phyloP scores from a whole-genome alignment of 2,113 vertebrate genomes.

The Ictidomys tridecemlineatus region DNA sequence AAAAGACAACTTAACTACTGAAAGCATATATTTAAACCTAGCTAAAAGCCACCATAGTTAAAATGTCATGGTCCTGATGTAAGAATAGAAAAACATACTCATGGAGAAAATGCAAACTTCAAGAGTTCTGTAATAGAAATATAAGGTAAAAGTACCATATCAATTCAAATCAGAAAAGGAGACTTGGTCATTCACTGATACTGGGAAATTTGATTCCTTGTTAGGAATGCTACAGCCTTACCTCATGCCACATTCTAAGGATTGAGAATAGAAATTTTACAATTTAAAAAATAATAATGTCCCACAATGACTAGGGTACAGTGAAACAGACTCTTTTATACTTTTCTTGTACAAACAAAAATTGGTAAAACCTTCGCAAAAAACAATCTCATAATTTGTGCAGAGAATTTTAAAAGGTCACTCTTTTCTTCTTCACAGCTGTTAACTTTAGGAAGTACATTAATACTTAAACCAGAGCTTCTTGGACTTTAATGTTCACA shows the following conservation, averaged over 20 bases:
- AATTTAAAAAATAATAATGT: not conserved
- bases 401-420: not conserved
- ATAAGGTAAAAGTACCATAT: not conserved
- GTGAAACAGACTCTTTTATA: not conserved
- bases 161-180: not conserved
- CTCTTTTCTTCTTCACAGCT: not conserved
- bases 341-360: not conserved
- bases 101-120: not conserved
- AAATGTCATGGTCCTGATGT: not conserved
- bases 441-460: slow-evolving; percentile 15
- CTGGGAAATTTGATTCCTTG: not conserved
- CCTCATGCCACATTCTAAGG: not conserved
- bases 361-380: not conserved
- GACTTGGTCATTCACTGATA: not conserved
- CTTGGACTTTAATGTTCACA: not conserved
- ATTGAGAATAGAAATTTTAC: not conserved
- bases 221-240: not conserved
- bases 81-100: not conserved
- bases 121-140: not conserved
- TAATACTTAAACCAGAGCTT: not conserved
- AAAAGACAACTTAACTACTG: not conserved
- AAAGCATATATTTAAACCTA: too few species aligned
- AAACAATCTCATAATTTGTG: not conserved
- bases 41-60: not conserved
- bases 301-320: not conserved